These are phyloP conservation scores for Pelecanoides urinatrix DNA, from an alignment of 2,113 vertebrate species.

Conservation along the genomic window DNA sequence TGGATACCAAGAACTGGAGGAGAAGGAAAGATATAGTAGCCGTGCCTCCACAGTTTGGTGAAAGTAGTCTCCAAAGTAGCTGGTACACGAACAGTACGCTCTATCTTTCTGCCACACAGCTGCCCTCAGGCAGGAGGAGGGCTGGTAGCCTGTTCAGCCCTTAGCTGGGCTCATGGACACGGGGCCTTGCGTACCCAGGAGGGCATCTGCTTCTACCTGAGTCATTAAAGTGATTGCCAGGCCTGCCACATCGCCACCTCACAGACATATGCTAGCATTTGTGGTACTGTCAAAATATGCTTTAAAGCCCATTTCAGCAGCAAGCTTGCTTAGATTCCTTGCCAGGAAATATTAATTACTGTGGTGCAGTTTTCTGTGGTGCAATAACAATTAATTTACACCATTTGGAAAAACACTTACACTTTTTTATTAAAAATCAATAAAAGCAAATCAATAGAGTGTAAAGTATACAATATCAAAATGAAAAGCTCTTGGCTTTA, in stretches of 20 bases:
- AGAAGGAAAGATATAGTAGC: no score
- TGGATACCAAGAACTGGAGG: not conserved
- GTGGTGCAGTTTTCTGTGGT: constrained; percentile 20
- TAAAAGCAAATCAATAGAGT: constrained; percentile 41
- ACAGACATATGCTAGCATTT: not conserved
- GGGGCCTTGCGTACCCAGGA: accelerated
- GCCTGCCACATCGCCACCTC: not conserved
- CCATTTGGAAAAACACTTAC: constrained; percentile 40
- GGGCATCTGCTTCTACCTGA: not conserved
- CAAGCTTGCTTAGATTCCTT: not conserved
- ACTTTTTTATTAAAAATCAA: constrained; percentile 64
- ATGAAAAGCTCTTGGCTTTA: constrained; percentile 39
- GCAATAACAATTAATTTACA: constrained; percentile 53
- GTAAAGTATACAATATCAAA: constrained; percentile 15
- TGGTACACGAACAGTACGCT: accelerated
- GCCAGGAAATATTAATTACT: constrained; percentile 64
- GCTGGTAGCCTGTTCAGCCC: not conserved
- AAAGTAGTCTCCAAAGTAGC: not conserved
- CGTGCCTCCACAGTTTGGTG: no score
- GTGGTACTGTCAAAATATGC: constrained; percentile 28
- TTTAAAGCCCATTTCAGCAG: constrained; percentile 25
- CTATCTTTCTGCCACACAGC: not conserved
- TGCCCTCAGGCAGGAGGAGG: not conserved
- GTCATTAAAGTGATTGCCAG: not conserved
- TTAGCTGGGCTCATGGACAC: not conserved